A percentile compares a stretch with the other conserved stretches of the same genome.
These are phyloP conservation scores for Azorinus chamasolen DNA, from an alignment of 2,888 invertebrate species.

Conservation along the genomic window DNA sequence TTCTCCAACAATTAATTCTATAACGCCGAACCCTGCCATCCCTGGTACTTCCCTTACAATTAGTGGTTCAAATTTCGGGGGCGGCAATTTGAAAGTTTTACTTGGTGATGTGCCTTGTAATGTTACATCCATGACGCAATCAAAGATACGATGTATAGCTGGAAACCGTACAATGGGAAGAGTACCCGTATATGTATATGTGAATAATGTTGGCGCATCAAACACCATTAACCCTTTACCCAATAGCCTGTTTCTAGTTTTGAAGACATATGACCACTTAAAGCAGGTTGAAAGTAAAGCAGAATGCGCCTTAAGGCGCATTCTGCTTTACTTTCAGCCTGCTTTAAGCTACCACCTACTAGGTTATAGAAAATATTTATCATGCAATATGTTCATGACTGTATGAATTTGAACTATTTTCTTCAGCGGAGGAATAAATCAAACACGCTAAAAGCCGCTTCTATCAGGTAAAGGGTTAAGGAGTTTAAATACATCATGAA, in stretches of 20 bases:
- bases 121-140: conserved; percentile 39
- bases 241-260: too few relatives aligned
- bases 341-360: too few relatives aligned
- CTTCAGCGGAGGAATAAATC: too few relatives aligned
- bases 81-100: conserved; percentile 15
- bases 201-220: conserved; percentile 56
- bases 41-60: conserved; percentile 63
- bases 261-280: too few relatives aligned
- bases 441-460: too few relatives aligned
- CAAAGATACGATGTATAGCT: conserved; percentile 55
- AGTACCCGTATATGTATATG: conserved; percentile 52
- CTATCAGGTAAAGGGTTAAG: too few relatives aligned
- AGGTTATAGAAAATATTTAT: too few relatives aligned
- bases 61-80: conserved; percentile 59
- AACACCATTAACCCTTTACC: conserved; percentile 48
- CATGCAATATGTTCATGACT: too few relatives aligned
- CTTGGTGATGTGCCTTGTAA: conserved; percentile 60
- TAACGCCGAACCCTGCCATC: conserved; percentile 59
- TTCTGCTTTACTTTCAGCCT: too few relatives aligned
- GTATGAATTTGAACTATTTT: too few relatives aligned
- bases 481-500: conserved; percentile 60
- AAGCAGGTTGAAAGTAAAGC: too few relatives aligned
- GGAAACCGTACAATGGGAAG: conserved; percentile 57
- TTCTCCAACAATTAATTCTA: conserved; percentile 62
- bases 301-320: too few relatives aligned